These are phyloP conservation scores for Pachyuromys duprasi DNA, from an alignment of 2,797 vertebrate genomes.

Conservation along the genomic window DNA sequence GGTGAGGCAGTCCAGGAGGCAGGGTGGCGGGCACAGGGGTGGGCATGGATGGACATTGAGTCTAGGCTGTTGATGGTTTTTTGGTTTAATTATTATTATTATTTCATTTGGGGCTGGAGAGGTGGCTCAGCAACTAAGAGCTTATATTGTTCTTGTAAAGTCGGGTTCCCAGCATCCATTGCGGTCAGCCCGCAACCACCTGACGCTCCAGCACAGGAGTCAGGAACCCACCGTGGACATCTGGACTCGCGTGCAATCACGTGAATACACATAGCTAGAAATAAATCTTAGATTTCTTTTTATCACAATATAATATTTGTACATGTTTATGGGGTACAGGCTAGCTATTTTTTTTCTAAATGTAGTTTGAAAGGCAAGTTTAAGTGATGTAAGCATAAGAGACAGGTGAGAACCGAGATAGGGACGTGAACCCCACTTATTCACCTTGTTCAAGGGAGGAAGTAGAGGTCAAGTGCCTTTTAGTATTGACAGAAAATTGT, in stretches of 20 bases:
- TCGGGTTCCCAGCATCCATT: neutral
- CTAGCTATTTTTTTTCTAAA: neutral
- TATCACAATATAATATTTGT: neutral
- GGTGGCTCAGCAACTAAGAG: too few species aligned
- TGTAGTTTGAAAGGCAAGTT: conserved; percentile 18
- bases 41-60: neutral
- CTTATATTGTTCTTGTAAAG: too few species aligned
- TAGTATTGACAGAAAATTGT: neutral
- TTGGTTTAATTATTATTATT: too few species aligned
- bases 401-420: neutral
- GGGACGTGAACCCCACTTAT: neutral
- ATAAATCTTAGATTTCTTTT: neutral
- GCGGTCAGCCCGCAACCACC: neutral
- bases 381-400: neutral
- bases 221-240: neutral
- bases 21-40: neutral
- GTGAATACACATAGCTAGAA: too few species aligned
- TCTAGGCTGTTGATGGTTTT: neutral
- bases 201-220: neutral
- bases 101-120: neutral
- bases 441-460: neutral
- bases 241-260: too few species aligned
- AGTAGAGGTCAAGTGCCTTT: neutral
- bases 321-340: neutral
- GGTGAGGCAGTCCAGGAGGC: neutral